Conservation (phyloP, 2,888 invertebrate species). For the Cataglyphis livida region DNA sequence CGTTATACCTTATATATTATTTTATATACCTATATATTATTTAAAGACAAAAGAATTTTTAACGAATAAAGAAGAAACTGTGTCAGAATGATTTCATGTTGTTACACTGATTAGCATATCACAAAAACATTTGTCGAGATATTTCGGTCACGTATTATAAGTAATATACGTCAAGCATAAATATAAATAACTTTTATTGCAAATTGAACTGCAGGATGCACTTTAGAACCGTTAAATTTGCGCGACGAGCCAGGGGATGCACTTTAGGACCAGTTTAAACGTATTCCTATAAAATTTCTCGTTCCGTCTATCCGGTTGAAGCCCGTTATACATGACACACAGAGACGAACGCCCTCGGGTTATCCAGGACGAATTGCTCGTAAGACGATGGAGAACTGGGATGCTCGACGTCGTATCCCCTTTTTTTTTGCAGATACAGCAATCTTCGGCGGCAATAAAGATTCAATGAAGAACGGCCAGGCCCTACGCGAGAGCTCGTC, state of each 20-base stretch:
- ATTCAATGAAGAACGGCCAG: slow-evolving; percentile 69
- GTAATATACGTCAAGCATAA: background rate
- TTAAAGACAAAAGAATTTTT: slow-evolving; percentile 2
- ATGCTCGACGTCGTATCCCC: slow-evolving; percentile 14
- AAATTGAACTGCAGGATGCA: slow-evolving; percentile 21
- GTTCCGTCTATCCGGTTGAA: slow-evolving; percentile 14
- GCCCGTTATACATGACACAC: slow-evolving; percentile 11
- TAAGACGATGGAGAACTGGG: background rate
- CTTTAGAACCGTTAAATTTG: slow-evolving; percentile 33
- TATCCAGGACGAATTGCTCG: slow-evolving; percentile 37
- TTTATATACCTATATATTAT: background rate
- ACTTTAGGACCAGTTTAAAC: slow-evolving; percentile 4
- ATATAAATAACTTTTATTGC: slow-evolving; percentile 12
- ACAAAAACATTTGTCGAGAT: background rate
- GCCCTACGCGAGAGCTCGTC: slow-evolving; percentile 50
- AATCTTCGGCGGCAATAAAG: slow-evolving; percentile 63
- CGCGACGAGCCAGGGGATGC: slow-evolving; percentile 2
- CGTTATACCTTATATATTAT: too few species aligned
- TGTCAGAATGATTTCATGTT: background rate
- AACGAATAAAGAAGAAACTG: background rate
- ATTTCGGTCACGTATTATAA: background rate
- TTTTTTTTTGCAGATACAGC: slow-evolving; percentile 46
- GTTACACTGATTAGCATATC: slow-evolving; percentile 8
- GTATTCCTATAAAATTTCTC: slow-evolving; percentile 44
- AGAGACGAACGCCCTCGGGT: slow-evolving; percentile 33